A percentile compares a stretch with the other conserved stretches of the same genome.
These are phyloP conservation scores for Popillia japonica DNA, from an alignment of 1,140 invertebrate genomes.

Conservation along the genomic window DNA sequence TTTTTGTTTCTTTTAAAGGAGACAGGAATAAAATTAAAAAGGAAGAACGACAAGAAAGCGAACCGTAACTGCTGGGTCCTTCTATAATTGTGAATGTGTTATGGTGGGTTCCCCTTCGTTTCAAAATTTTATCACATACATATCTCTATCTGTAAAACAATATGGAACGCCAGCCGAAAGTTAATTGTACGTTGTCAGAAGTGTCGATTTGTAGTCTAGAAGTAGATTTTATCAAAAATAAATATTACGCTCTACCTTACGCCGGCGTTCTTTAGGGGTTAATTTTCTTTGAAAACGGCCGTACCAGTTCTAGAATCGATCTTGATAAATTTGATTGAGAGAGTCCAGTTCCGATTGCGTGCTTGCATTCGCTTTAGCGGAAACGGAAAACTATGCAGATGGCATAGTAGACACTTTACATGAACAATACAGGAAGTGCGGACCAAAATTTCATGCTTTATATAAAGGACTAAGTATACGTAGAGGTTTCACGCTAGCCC, in stretches of 20 bases:
- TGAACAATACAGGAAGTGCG: slow-evolving; percentile 56
- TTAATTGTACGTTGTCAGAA: slow-evolving; percentile 60
- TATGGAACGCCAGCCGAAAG: slow-evolving; percentile 56
- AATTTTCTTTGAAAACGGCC: slow-evolving; percentile 46
- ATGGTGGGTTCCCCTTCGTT: too few species aligned
- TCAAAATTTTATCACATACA: slow-evolving; percentile 38
- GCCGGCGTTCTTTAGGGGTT: slow-evolving; percentile 45
- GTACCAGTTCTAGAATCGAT: slow-evolving; percentile 47
- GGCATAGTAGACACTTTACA: slow-evolving; percentile 58
- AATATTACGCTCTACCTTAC: slow-evolving; percentile 54
- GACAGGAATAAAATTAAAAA: too few species aligned
- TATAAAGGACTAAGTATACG: slow-evolving; percentile 3
- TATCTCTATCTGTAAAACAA: slow-evolving; percentile 55
- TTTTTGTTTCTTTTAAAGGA: slow-evolving; percentile 36
- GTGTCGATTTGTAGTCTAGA: slow-evolving; percentile 60
- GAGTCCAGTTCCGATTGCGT: slow-evolving; percentile 59
- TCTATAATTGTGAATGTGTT: too few species aligned
- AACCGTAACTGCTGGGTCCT: too few species aligned
- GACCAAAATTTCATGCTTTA: slow-evolving; percentile 23
- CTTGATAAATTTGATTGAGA: slow-evolving; percentile 60
- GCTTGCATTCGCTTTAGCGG: slow-evolving; percentile 51
- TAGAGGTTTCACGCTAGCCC: not conserved
- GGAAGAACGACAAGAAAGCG: too few species aligned
- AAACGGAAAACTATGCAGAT: slow-evolving; percentile 61
- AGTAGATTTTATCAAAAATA: slow-evolving; percentile 60